Evolutionary conservation across 64 coral and sea anemone species (phyloP).

Genomic region (Montipora cactus): DNA sequence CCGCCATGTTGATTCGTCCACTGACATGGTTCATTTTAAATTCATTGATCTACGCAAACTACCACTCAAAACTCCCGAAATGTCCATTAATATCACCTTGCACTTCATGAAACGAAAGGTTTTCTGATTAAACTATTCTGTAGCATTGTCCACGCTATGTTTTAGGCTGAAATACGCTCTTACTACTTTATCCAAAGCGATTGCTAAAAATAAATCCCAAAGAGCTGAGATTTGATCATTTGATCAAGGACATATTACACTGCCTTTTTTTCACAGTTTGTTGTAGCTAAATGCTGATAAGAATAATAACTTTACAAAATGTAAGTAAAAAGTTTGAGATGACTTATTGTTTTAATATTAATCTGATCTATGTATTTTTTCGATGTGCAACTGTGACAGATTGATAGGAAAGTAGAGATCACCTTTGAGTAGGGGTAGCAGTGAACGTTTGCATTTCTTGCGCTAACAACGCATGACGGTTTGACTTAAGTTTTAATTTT

Average conservation of each 20-base stretch:
- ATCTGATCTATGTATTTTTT: no score
- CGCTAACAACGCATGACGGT: no score
- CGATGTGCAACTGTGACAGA: no score
- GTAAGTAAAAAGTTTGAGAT: no score
- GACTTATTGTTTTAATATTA: no score
- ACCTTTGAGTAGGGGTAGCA: no score
- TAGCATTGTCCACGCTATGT: neutral
- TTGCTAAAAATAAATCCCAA: neutral
- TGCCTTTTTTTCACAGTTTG: neutral
- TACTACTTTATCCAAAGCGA: neutral
- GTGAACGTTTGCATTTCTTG: no score
- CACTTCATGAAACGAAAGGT: neutral
- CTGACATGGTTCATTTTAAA: slow-evolving; percentile 77
- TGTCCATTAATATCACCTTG: neutral
- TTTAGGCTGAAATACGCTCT: no score
- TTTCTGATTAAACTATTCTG: neutral
- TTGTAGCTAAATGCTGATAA: neutral
- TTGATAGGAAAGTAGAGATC: no score
- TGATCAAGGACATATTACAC: neutral
- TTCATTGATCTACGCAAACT: slow-evolving; percentile 70
- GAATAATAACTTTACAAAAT: neutral
- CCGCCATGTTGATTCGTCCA: slow-evolving; percentile 84
- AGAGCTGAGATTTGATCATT: neutral
- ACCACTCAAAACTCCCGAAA: slow-evolving; percentile 22
- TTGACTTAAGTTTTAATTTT: no score